A percentile compares a stretch with the other conserved stretches of the same genome.
Conservation (phyloP, 2,113 vertebrate species). For the Gopherus flavomarginatus region DNA sequence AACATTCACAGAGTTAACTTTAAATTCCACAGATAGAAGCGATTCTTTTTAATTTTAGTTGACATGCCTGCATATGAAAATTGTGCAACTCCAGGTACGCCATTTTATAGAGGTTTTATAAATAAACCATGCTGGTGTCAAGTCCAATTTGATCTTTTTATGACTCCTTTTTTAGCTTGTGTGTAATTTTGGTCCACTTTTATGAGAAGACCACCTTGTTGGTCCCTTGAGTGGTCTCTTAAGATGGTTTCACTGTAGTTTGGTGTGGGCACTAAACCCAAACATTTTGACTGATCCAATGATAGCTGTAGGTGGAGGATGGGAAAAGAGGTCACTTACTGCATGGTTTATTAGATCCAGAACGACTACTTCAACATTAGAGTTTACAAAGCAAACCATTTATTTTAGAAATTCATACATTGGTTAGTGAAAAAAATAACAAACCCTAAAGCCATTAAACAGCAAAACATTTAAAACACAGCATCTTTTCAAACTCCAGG, state of each 20-base stretch:
- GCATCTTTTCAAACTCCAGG: neutral
- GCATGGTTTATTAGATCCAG: neutral
- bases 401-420: neutral
- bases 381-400: neutral
- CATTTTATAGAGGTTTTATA: slow-evolving; percentile 18
- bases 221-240: neutral
- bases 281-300: neutral
- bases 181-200: neutral
- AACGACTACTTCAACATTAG: neutral
- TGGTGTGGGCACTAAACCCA: neutral
- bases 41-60: neutral
- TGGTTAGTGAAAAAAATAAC: neutral
- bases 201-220: neutral
- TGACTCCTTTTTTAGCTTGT: neutral
- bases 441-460: neutral
- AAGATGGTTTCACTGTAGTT: neutral
- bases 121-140: slow-evolving; percentile 17
- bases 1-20: neutral
- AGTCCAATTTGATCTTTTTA: neutral
- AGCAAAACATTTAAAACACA: neutral
- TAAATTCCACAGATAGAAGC: slow-evolving; percentile 32
- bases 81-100: slow-evolving; percentile 1
- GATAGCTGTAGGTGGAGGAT: neutral
- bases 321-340: neutral
- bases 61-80: neutral